These are phyloP conservation scores for Calidris pugnax DNA, from an alignment of 2,113 vertebrate species.

Conservation along the genomic window DNA sequence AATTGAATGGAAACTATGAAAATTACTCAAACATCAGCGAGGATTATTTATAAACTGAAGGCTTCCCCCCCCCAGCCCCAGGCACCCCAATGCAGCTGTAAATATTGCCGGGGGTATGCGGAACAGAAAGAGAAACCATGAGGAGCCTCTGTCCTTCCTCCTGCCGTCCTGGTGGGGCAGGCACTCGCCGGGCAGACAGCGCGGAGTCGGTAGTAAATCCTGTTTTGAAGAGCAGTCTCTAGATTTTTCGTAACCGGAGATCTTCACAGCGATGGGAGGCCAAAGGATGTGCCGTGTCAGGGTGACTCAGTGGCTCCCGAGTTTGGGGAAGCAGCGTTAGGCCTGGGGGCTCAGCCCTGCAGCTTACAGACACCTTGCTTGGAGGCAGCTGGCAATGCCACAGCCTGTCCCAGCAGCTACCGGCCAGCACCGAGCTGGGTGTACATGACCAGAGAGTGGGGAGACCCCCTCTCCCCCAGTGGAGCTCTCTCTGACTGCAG, in stretches of 20 bases:
- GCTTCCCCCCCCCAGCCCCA: background rate
- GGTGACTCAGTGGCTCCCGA: background rate
- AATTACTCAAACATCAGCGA: constrained; percentile 9
- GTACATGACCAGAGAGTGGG: accelerated
- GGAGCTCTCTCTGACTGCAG: background rate
- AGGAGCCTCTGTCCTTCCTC: constrained; percentile 15
- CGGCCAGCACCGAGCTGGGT: accelerated
- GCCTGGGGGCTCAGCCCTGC: background rate
- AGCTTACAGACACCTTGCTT: background rate
- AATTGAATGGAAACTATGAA: constrained; percentile 61
- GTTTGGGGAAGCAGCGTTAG: background rate
- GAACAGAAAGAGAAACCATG: constrained; percentile 68
- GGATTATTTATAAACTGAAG: constrained; percentile 49
- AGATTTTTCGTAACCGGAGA: background rate
- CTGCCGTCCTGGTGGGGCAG: background rate
- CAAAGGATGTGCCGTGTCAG: background rate
- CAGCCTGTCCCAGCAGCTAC: background rate
- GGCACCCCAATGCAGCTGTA: constrained; percentile 20
- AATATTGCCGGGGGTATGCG: constrained; percentile 10
- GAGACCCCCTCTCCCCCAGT: background rate
- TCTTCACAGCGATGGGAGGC: background rate
- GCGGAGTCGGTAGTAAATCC: constrained; percentile 22
- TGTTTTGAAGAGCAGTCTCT: background rate
- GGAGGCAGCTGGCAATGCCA: background rate
- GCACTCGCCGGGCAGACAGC: background rate